A percentile compares a stretch with the other conserved stretches of the same genome.
phyloP scores from a whole-genome alignment of 1,140 invertebrate species.

The Bradynema listronoti region DNA sequence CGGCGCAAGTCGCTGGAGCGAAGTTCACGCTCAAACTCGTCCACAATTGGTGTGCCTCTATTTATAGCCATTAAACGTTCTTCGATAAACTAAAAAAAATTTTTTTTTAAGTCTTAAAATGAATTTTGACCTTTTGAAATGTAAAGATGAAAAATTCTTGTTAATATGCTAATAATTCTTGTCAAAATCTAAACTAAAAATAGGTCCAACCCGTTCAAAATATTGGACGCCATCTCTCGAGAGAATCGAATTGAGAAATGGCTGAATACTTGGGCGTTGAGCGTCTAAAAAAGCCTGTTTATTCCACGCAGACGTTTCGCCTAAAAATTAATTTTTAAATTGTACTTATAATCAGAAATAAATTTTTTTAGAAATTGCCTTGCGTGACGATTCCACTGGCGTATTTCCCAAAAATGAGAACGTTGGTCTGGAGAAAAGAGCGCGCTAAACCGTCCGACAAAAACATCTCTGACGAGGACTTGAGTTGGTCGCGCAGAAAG shows the following conservation, averaged over 20 bases:
- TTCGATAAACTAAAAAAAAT: slow-evolving; percentile 43
- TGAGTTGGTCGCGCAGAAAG: slow-evolving; percentile 17
- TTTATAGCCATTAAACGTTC: slow-evolving; percentile 40
- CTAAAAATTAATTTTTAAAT: slow-evolving; percentile 26
- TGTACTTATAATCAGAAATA: slow-evolving; percentile 15
- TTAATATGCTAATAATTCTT: no score
- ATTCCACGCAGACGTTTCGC: no score
- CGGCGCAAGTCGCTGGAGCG: slow-evolving; percentile 5
- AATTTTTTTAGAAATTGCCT: slow-evolving; percentile 17
- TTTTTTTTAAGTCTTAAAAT: slow-evolving; percentile 19
- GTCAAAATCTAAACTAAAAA: no score
- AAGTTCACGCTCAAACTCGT: slow-evolving; percentile 47
- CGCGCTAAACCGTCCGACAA: slow-evolving; percentile 29
- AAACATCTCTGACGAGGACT: slow-evolving; percentile 29
- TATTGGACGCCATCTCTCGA: slow-evolving; percentile 52
- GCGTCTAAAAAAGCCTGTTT: slow-evolving; percentile 40
- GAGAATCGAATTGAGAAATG: slow-evolving; percentile 41
- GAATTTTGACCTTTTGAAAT: no score
- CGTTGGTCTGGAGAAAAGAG: slow-evolving; percentile 43
- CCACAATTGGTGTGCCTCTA: slow-evolving; percentile 31
- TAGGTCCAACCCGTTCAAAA: slow-evolving; percentile 38
- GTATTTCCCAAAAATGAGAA: slow-evolving; percentile 47
- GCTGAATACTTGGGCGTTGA: slow-evolving; percentile 33
- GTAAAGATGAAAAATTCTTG: no score
- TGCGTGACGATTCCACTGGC: not conserved